Conservation (phyloP, 2,113 vertebrate genomes). For the Pithys albifrons region DNA sequence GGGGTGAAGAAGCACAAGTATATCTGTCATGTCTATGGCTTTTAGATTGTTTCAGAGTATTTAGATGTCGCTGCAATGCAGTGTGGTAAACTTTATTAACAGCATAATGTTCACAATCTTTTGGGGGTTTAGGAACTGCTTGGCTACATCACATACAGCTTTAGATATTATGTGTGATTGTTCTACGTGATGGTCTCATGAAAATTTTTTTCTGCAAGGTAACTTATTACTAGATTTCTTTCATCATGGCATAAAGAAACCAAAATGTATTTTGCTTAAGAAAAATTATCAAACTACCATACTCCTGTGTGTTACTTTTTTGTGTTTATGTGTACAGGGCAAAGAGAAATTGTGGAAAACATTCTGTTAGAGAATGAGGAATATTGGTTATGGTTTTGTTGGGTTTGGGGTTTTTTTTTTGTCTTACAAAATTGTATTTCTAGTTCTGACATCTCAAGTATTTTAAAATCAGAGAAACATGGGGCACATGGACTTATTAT, state of each 20-base stretch:
- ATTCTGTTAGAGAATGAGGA: no score
- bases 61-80: not conserved
- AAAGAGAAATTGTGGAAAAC: not conserved
- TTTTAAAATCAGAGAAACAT: not conserved
- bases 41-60: not conserved
- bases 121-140: not conserved
- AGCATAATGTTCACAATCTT: not conserved
- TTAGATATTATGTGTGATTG: rapidly evolving
- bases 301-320: not conserved
- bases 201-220: not conserved
- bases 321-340: not conserved
- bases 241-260: not conserved
- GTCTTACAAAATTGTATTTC: not conserved
- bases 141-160: not conserved
- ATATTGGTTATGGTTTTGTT: not conserved
- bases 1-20: not conserved
- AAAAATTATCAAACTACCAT: not conserved
- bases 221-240: not conserved
- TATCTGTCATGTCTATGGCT: not conserved
- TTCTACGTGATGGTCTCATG: not conserved
- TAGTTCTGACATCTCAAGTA: not conserved
- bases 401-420: not conserved
- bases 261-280: not conserved
- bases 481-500: not conserved
- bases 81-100: not conserved